Evolutionary conservation across 2,888 invertebrate species (phyloP), one percentile per base, ranked within the genome.

Genomic region (Anodontia alba): DNA sequence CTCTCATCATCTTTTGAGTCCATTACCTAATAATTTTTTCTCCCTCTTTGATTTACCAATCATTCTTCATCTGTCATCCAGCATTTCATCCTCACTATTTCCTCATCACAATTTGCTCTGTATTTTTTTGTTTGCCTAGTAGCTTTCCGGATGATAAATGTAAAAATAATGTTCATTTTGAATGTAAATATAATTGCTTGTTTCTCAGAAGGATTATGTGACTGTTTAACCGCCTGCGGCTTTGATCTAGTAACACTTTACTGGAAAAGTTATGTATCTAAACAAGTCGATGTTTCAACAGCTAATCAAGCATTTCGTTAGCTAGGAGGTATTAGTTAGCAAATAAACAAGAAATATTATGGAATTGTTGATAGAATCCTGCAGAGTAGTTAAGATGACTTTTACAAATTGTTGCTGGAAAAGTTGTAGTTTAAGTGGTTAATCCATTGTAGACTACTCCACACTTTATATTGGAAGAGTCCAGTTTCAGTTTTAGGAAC

Each of bases 81-180:
- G 23, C 26, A 26, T 26, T 54, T 54, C 54, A 8, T 26, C 23
- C 26, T 54, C 46, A 5, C 54, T 26, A 54, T 26, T 54, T 54
- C 54, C 33, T 33, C 62, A 62, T 62, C 62, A 62, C 33, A 3
- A 62, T 62, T 33, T 33, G 17, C 17, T 3, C 15, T 29, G 8
- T 62, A 20, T 62, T 71, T 49, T 71, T 51, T 36, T 51, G 51
- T 71, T 49, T 51, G 29, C 38, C 3, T 51, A n/a, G 38, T n/a
- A 54, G 31, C 38, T 72, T 72, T 26, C 54, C 54, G 72, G 57
- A 72, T 72, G 72, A 72, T 72, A 72, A 72, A 72, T 72, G 72
- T 54, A 72, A 72, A 72, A 72, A 54, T 72, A 72, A 72, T 72
- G 72, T 33, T 72, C 72, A 51, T 49, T 72, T 72, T 72, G 49